Base-by-base conservation (phyloP, 2,113 vertebrate genomes). In the Austrofundulus limnaeus region DNA sequence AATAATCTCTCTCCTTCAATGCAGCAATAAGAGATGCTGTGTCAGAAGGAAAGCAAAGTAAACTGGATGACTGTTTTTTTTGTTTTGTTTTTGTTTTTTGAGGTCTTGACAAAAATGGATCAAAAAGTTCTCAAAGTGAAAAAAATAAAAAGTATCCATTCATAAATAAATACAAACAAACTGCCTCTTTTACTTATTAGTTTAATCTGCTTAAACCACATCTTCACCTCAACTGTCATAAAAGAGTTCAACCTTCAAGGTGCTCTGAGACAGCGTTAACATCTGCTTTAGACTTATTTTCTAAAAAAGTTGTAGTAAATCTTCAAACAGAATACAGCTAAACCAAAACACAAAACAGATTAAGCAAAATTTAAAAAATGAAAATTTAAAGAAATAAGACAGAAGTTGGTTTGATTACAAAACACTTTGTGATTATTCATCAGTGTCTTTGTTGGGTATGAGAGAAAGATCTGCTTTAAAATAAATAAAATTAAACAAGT, bases 1-100 rank as follows among this genome's bases (percentile, higher is more conserved):
- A 88, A 85, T 81, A 83, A 85, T 87, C 75, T 81, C 70, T 64
- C 21, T 50, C 42, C 57, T 81, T 82, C 83, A 75, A 82, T 67
- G 70, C 67, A 70, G 72, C 69, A 80, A 61, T 17, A 31, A 59
- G 57, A 21, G 54, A 72, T 72, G 72, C 67, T 61, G 63, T 62
- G 28, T 78, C 72, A 68, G 49, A 63, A 63, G 58, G 53, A 16
- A 77, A 75, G 63, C 66, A 42, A 70, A 80, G 81, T 76, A 77
- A 52, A 82, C 71, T 63, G 64, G 66, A 78, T 72, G 78, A 64
- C 77, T 52, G 67, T 47, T 6, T 45, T 52, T 70, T n/a, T 19
- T 56, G 52, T 63, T 58, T 53, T 65, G 50, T 41, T n/a, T n/a
- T n/a, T n/a, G n/a, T n/a, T n/a, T n/a, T n/a, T 34, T 23, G 11